These are phyloP conservation scores for Uropetala carovei DNA, from an alignment of 2,888 invertebrate species.

Conservation along the genomic window DNA sequence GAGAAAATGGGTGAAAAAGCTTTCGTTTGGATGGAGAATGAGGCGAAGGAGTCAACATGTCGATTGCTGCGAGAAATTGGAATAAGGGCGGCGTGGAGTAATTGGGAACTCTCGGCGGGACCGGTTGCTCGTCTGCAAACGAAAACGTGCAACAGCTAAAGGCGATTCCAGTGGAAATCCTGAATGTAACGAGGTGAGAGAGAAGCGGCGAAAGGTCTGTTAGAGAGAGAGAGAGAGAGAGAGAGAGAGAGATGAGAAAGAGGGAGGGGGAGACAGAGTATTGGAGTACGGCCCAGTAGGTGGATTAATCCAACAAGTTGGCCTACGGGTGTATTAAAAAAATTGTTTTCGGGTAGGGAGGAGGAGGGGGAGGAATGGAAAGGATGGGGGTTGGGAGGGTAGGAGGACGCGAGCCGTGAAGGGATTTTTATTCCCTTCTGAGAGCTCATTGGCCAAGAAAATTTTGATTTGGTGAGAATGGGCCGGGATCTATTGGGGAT, in stretches of 20 bases:
- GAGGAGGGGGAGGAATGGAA: background rate
- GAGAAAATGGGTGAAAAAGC: background rate
- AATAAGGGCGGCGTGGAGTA: constrained; percentile 49
- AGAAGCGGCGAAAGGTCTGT: background rate
- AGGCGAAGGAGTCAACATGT: background rate
- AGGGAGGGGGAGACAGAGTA: constrained; percentile 7
- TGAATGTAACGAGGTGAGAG: constrained; percentile 53
- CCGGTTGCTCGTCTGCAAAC: constrained; percentile 42
- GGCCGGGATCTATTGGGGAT: constrained; percentile 52
- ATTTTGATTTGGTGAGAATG: constrained; percentile 42
- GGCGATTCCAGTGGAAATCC: constrained; percentile 35
- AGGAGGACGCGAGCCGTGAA: background rate
- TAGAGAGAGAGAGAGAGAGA: background rate
- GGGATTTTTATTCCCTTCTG: constrained; percentile 24
- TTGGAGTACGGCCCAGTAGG: constrained; percentile 55
- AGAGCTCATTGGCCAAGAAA: constrained; percentile 36
- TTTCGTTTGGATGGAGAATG: constrained; percentile 24
- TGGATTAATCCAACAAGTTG: constrained; percentile 64
- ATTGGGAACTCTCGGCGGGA: constrained; percentile 46
- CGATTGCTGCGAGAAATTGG: constrained; percentile 34
- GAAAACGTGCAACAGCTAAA: constrained; percentile 55
- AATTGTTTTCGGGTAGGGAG: constrained; percentile 9
- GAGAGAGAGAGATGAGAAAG: background rate
- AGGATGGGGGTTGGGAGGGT: background rate
- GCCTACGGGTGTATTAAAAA: constrained; percentile 55